Evolutionary conservation across 92 coral and sea anemone species (phyloP), one percentile per base, ranked within the genome.

Genomic region (Phenganax subtilis): DNA sequence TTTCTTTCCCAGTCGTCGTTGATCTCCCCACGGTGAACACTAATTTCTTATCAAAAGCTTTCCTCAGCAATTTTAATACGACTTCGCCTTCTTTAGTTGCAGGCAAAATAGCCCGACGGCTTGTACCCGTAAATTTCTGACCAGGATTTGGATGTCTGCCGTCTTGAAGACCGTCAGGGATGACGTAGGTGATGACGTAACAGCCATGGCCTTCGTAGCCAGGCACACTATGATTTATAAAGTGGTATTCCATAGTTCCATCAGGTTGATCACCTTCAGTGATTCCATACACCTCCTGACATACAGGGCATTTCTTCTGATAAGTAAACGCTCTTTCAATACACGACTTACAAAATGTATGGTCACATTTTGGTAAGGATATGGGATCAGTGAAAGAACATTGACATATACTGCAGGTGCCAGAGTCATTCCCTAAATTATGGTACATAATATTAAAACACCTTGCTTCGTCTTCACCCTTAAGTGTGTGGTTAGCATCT

Each of bases 91-190:
- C 90, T 0, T 30, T 59, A 6, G 82, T 76, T 29, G 67, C 72
- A 59, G 89, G 89, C 29, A 86, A 82, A 74, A 86, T 90, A 10
- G 97, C 97, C 61, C 62, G 74, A 57, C 92, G 88, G 14, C 11
- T 27, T 0, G 92, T 89, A 53, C 92, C 90, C 0, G 51, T 59
- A 73, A 85, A 90, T 80, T 52, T 17, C 16, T 74, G 77, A 0
- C 94, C 97, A 11, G 97, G 97, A 14, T 87, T 90, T 3, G 97
- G 97, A 72, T 92, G 94, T 1, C 82, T 81, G 12, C 27, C 47
- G 68, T 85, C 87, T 83, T 89, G 92, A 4, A 44, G 31, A 11
- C 91, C 91, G 56, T 57, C 53, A 17, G 85, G 82, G 71, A 79
- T 79, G 69, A 37, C 61, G 55, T 79, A 79, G 16, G 73, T 79